Conservation (phyloP, 2,888 invertebrate species). For the Furcula furcula region DNA sequence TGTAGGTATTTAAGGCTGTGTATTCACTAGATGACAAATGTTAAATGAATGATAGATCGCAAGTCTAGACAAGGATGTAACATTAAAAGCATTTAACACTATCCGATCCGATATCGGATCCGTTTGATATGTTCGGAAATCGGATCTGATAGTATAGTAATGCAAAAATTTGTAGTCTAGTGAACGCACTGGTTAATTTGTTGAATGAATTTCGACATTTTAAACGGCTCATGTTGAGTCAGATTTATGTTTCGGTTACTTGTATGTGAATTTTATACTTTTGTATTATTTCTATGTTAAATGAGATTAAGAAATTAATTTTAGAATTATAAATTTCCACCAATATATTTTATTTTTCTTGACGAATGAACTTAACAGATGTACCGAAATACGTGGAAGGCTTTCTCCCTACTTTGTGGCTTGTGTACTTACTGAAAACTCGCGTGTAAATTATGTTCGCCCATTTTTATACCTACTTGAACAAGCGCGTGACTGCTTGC, state of each 20-base stretch:
- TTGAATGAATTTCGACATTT: conserved; percentile 59
- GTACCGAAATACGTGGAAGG: not conserved
- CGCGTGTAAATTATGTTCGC: too few relatives aligned
- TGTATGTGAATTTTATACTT: conserved; percentile 29
- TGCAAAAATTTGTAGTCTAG: not conserved
- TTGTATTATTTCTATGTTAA: conserved; percentile 17
- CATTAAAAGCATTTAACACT: not conserved
- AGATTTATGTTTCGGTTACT: conserved; percentile 29
- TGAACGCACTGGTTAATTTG: conserved; percentile 15
- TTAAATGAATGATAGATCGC: not conserved
- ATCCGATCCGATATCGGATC: too few relatives aligned
- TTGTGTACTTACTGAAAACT: too few relatives aligned
- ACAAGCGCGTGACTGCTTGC: too few relatives aligned
- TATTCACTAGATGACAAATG: not conserved
- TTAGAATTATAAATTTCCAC: not conserved
- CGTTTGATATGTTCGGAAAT: too few relatives aligned
- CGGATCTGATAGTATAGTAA: too few relatives aligned
- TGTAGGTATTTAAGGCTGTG: conserved; percentile 5
- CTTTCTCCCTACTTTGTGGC: too few relatives aligned
- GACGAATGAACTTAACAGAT: not conserved
- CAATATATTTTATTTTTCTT: conserved; percentile 1
- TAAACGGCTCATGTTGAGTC: conserved; percentile 72
- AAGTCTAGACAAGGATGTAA: not conserved
- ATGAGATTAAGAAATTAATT: not conserved
- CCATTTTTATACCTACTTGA: too few relatives aligned